Evolutionary conservation across 2,888 invertebrate species (phyloP), one percentile per base, ranked within the genome.

Genomic region (Hypselothyrea guttata): DNA sequence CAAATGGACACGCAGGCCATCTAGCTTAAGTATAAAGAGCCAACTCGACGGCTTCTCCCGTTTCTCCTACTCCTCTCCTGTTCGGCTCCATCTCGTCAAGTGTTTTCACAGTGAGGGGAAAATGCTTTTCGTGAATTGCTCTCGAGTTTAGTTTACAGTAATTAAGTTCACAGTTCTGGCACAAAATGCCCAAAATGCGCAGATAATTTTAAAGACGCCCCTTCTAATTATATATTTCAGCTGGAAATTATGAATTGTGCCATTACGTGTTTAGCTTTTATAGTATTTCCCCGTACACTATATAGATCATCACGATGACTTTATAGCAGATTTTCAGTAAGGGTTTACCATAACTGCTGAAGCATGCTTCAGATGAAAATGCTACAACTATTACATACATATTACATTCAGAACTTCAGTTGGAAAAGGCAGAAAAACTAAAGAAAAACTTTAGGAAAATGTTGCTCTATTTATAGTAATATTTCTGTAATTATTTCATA

Each of bases 1-100:
- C 53, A 55, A 70, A 65, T 60, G 70, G 71, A 65, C 70, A 69
- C 69, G 59, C 68, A 64, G 54, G 51, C 44, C 8, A 42, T 61
- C 40, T 27, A 15, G 28, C 13, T 13, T 13, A 33, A 51, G 41
- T 47, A 22, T 30, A 45, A 49, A 54, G 22, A 53, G 41, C 15
- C 28, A 44, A n/a, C 16, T 38, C 9, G 12, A 18, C 8, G n/a
- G 7, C 22, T n/a, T 30, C 30, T 7, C n/a, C 8, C 13, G 4
- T 2, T n/a, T 11, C 28, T 0, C 12, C 18, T 12, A 0, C 11
- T 27, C 16, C 35, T 13, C n/a, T 28, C 28, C 13, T 9, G 3
- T 4, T 41, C 13, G 13, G 13, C 27, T 7, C 41, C 8, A 37
- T 11, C 7, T 7, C 7, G n/a, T 9, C 9, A 7, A n/a, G n/a